Evolutionary conservation across 1,140 invertebrate genomes (phyloP), one percentile per base, ranked within the genome.

Genomic region (Oreohelix idahoensis): DNA sequence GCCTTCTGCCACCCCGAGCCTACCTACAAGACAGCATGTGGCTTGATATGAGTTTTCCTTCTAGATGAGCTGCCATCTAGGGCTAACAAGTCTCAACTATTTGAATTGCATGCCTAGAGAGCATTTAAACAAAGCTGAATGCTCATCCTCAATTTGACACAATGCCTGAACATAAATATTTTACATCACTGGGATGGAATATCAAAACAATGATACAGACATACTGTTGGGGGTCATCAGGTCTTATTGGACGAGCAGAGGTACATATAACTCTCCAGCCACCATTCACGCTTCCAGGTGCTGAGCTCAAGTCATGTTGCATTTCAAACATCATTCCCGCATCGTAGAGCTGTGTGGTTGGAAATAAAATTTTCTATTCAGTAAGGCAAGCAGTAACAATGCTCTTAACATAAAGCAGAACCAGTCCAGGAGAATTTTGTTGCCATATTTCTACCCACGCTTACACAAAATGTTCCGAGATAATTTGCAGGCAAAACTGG

Each of bases 291-390:
- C 17, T 26, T 4, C 32, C 29, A 71, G 13, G 1, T 71, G 32
- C 29, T 36, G 5, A 4, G 10, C 13, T 23, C 4, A 4, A 13
- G 69, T 36, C 69, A 2, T 35, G n/a, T 23, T 71, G 32, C 69
- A 71, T 71, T 36, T 71, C 69, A 71, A 71, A 71, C 32, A 39
- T 23, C 32, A 36, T 71, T 35, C 69, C 69, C 13, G 69, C 69
- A 71, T 71, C 69, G 32, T 71, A 71, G 17, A 71, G 32, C 69
- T 71, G 69, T 58, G 53, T 58, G 53, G 53, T 58, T 58, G 5
- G 1, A 58, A 58, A 58, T 20, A 58, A 58, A 58, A 58, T 58
- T 15, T 58, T 23, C 53, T 58, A 4, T 58, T 58, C 42, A 45
- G 15, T 45, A 8, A 8, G 42, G 26, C 26, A 20, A 58, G 26